phyloP scores from a whole-genome alignment of 2,888 invertebrate genomes.

The Hybos culiciformis region DNA sequence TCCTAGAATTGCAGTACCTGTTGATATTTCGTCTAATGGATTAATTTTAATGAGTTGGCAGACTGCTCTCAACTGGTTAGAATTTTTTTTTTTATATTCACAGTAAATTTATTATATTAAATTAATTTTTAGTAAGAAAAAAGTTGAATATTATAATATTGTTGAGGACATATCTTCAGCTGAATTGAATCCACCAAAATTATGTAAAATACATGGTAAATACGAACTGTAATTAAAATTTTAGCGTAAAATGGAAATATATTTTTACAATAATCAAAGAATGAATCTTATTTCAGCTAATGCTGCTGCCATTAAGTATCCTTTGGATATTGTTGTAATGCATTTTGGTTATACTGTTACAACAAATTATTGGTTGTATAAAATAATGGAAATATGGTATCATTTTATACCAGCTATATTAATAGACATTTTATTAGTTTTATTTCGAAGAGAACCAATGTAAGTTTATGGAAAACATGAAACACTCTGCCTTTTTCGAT shows the following conservation, averaged over 20 bases:
- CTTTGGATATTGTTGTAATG: background rate
- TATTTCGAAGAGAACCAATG: background rate
- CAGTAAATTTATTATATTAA: background rate
- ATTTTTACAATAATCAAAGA: background rate
- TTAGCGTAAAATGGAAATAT: too few relatives aligned
- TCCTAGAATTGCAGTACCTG: background rate
- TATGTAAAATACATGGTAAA: too few relatives aligned
- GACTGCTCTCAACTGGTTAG: background rate
- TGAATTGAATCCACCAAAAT: background rate
- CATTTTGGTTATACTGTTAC: background rate
- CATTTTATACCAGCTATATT: background rate
- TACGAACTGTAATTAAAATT: too few relatives aligned
- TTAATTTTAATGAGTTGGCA: background rate
- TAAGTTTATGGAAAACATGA: background rate
- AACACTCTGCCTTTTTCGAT: background rate
- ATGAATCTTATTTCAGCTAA: background rate
- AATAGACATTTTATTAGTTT: background rate
- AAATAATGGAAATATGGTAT: background rate
- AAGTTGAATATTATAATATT: background rate
- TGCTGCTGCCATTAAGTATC: background rate
- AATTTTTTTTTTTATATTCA: too few relatives aligned
- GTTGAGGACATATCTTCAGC: background rate
- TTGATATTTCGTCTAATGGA: background rate
- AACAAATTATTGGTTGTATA: background rate
- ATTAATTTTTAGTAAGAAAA: background rate